Base-by-base conservation (phyloP, 1,140 invertebrate species). In the Caerostris darwini region DNA sequence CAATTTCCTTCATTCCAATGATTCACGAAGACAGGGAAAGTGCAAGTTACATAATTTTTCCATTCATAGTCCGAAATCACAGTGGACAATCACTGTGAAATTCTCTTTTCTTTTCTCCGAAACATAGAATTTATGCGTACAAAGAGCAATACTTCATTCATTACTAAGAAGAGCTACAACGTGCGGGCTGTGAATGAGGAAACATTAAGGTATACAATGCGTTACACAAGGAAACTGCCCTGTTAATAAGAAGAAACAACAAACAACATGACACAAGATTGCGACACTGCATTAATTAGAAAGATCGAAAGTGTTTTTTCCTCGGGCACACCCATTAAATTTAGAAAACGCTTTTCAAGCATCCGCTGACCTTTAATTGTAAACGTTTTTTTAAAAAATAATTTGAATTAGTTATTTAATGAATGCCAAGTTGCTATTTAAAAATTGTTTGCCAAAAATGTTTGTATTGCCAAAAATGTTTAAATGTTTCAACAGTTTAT, bases 1-100 rank as follows among this genome's bases (percentile, higher is more conserved):
- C 50, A 19, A 64, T 87, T 87, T 87, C 85, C 85, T 87, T 87
- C 85, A 87, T 87, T 87, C 85, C 34, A 61, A 5, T 61, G 58
- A 87, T 87, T 87, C 59, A 61, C 83, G 61, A 50, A 12, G 10
- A 77, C 71, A 10, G 10, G 71, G 71, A 77, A 64, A 57, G 56
- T n/a, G 50, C 14, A 17, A 17, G 19, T 87, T 87, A 87, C 85
- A 87, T 87, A 59, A 87, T 64, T 64, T 87, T 64, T 77, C 71
- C 85, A 87, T 87, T 87, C 85, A 87, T 19, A 59, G 34, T 64
- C 64, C 17, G 1, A 53, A 64, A 53, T 64, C 85, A 64, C 85
- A 77, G 50, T 34, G 69, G 34, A 77, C 69, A 87, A 87, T 87
- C 59, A 64, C 85, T 61, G 59, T 57, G n/a, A 7, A 12, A 17